Evolutionary conservation across 1,140 invertebrate species (phyloP).

Genomic region (Drosophila kanapiae): DNA sequence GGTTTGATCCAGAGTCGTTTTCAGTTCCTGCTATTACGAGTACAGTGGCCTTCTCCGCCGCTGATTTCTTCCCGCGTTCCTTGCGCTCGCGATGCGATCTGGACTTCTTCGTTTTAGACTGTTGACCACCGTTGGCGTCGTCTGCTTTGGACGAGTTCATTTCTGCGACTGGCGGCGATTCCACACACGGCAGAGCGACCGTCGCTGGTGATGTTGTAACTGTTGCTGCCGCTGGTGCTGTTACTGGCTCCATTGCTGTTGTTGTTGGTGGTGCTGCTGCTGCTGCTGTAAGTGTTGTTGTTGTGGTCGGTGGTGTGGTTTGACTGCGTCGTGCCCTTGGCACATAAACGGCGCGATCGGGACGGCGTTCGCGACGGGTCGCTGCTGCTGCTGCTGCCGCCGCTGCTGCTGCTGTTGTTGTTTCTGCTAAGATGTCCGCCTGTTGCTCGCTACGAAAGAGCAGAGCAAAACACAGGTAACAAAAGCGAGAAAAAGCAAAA

Average conservation of each 20-base stretch:
- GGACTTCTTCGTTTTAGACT: slow-evolving; percentile 56
- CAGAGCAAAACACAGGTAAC: slow-evolving; percentile 68
- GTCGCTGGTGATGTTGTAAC: slow-evolving; percentile 38
- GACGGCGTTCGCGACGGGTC: slow-evolving; percentile 87
- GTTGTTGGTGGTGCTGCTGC: slow-evolving; percentile 9
- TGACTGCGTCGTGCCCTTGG: slow-evolving; percentile 89
- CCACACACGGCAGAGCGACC: slow-evolving; percentile 26
- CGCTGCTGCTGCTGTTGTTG: slow-evolving; percentile 7
- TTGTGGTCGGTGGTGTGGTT: slow-evolving; percentile 84
- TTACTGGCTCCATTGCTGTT: slow-evolving; percentile 15
- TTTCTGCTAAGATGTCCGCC: slow-evolving; percentile 15
- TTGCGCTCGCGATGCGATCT: slow-evolving; percentile 56
- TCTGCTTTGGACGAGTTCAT: slow-evolving; percentile 55
- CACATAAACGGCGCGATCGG: slow-evolving; percentile 92
- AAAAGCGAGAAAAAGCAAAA: slow-evolving; percentile 35
- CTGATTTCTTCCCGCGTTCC: slow-evolving; percentile 61
- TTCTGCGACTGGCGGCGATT: slow-evolving; percentile 55
- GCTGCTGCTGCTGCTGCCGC: slow-evolving; percentile 49
- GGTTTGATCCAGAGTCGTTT: slow-evolving; percentile 41
- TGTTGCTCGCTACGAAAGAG: slow-evolving; percentile 71
- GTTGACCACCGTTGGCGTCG: slow-evolving; percentile 54
- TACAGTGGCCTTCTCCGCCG: slow-evolving; percentile 49
- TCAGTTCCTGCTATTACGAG: slow-evolving; percentile 64
- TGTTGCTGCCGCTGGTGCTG: slow-evolving; percentile 8
- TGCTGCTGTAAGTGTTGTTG: slow-evolving; percentile 47